Conservation (phyloP, 2,113 vertebrate species). For the Cottus gobio region DNA sequence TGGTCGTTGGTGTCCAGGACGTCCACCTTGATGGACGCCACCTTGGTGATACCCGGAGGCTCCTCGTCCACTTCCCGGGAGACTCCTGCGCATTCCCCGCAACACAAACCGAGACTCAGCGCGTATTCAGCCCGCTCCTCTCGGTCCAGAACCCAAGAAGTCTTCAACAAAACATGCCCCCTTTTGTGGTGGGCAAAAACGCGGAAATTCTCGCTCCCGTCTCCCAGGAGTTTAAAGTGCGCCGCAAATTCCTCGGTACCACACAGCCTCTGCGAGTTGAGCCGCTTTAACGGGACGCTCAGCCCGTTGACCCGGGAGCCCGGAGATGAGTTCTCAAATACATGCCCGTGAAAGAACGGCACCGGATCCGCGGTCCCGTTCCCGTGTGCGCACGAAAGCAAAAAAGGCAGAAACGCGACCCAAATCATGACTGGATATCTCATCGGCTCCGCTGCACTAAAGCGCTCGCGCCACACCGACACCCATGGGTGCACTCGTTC, state of each 20-base stretch:
- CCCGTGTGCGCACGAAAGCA: conserved; percentile 71
- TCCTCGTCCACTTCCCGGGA: conserved; percentile 40
- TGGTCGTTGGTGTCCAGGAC: conserved; percentile 92
- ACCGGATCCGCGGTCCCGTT: conserved; percentile 76
- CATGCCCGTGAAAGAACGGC: conserved; percentile 87
- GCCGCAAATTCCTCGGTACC: conserved; percentile 58
- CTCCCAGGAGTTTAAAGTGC: conserved; percentile 86
- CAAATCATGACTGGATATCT: conserved; percentile 77
- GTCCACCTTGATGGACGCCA: conserved; percentile 86
- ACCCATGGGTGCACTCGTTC: conserved; percentile 46
- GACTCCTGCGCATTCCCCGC: conserved; percentile 71
- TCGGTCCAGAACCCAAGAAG: conserved; percentile 84
- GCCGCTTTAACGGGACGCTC: conserved; percentile 85
- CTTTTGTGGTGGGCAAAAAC: conserved; percentile 86
- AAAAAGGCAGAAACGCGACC: conserved; percentile 73
- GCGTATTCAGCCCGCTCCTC: conserved; percentile 84
- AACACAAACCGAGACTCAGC: conserved; percentile 83
- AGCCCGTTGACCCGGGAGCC: conserved; percentile 88
- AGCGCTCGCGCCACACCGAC: conserved; percentile 33
- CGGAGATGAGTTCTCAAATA: conserved; percentile 88
- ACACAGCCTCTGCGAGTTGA: conserved; percentile 83
- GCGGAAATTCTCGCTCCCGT: conserved; percentile 84
- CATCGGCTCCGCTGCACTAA: conserved; percentile 53
- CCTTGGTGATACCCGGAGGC: conserved; percentile 65
- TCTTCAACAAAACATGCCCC: conserved; percentile 86